These are phyloP conservation scores for Diaphora mendica DNA, from an alignment of 2,888 invertebrate species.

Conservation along the genomic window DNA sequence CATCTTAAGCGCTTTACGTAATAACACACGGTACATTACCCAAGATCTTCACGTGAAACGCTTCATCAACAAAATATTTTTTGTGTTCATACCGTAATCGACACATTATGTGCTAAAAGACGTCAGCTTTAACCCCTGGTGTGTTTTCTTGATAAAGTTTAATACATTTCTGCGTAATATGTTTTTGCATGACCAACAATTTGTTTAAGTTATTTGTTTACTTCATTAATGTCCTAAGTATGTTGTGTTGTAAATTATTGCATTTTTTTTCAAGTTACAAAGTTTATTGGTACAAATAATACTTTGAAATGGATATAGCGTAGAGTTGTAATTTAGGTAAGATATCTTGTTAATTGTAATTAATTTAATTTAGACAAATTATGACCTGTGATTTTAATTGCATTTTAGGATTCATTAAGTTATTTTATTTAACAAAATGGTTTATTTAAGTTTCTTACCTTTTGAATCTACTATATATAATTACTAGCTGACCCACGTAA, in stretches of 20 bases:
- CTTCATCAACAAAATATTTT: slow-evolving; percentile 48
- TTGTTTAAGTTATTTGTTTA: neutral
- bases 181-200: slow-evolving; percentile 4
- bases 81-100: slow-evolving; percentile 39
- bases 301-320: neutral
- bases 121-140: slow-evolving; percentile 8
- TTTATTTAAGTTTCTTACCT: no score
- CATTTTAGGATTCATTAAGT: no score
- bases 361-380: neutral
- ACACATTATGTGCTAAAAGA: slow-evolving; percentile 18
- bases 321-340: neutral
- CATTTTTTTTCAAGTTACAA: no score
- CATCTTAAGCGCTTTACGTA: slow-evolving; percentile 43
- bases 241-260: neutral
- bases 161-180: neutral
- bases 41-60: slow-evolving; percentile 34
- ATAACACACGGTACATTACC: slow-evolving; percentile 50
- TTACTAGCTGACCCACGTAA: no score
- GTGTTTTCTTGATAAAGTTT: slow-evolving; percentile 9
- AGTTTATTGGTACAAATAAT: neutral
- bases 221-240: no score
- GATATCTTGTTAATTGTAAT: neutral
- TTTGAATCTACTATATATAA: no score
- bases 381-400: no score
- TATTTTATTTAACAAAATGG: neutral